These are phyloP conservation scores for Myotis findleyi DNA, from an alignment of 2,797 vertebrate species.

Conservation along the genomic window DNA sequence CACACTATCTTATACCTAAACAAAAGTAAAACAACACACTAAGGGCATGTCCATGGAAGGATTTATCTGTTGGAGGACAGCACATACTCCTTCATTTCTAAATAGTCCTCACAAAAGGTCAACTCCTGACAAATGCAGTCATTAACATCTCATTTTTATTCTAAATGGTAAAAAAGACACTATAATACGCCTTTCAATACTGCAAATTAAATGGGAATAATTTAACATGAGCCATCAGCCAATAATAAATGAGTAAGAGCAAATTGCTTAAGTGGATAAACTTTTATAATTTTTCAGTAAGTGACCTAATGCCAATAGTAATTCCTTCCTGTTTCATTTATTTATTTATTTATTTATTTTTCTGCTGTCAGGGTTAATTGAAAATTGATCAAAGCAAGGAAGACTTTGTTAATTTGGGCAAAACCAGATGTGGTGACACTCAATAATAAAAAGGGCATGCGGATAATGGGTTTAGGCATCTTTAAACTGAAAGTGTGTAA, in stretches of 20 bases:
- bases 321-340: not conserved
- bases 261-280: not conserved
- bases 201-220: not conserved
- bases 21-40: not conserved
- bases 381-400: not conserved
- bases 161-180: not conserved
- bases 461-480: not conserved
- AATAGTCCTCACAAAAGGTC: not conserved
- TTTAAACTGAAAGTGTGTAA: slow-evolving; percentile 25
- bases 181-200: not conserved
- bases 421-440: not conserved
- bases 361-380: not conserved
- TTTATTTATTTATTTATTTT: not conserved
- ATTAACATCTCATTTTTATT: slow-evolving; percentile 1
- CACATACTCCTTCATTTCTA: not conserved
- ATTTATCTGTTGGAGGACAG: not conserved
- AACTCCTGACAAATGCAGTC: not conserved
- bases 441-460: not conserved
- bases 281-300: not conserved
- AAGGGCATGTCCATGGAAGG: not conserved
- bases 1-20: not conserved
- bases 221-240: not conserved
- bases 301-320: not conserved
- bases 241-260: not conserved
- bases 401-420: not conserved